Evolutionary conservation across 2,797 vertebrate species (phyloP).

Genomic region (Tragelaphus oryx): DNA sequence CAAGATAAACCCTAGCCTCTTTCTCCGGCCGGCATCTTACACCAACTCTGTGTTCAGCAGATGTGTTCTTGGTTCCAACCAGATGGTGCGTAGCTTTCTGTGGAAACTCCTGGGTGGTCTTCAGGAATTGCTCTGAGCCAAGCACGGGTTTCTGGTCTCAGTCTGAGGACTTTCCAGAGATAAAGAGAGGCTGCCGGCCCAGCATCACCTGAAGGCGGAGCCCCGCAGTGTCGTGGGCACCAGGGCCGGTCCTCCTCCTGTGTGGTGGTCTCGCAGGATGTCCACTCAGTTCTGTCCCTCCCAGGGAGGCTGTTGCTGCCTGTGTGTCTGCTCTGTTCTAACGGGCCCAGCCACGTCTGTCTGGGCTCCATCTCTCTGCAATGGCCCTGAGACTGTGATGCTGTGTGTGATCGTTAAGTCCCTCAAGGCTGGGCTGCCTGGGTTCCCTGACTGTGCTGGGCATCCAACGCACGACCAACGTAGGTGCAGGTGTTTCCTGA

Average conservation of each 20-base stretch:
- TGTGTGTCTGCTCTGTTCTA: background rate
- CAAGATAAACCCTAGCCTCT: background rate
- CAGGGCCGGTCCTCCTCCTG: background rate
- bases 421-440: background rate
- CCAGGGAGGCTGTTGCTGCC: background rate
- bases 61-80: background rate
- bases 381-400: accelerated
- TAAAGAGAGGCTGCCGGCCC: background rate
- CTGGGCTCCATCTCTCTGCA: background rate
- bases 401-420: background rate
- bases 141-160: background rate
- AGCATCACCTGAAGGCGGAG: background rate
- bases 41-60: background rate
- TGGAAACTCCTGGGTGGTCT: slow-evolving; percentile 53
- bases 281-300: background rate
- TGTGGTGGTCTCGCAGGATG: accelerated
- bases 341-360: background rate
- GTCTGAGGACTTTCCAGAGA: background rate
- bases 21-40: background rate
- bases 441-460: background rate
- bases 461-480: background rate
- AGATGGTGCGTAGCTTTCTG: slow-evolving; percentile 8
- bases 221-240: accelerated
- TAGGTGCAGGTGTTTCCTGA: background rate
- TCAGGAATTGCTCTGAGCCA: background rate